Percentiles rank a stretch among this genome's conserved stretches.
phyloP scores from a whole-genome alignment of 2,797 vertebrate species.

The Premnoplex brunnescens region DNA sequence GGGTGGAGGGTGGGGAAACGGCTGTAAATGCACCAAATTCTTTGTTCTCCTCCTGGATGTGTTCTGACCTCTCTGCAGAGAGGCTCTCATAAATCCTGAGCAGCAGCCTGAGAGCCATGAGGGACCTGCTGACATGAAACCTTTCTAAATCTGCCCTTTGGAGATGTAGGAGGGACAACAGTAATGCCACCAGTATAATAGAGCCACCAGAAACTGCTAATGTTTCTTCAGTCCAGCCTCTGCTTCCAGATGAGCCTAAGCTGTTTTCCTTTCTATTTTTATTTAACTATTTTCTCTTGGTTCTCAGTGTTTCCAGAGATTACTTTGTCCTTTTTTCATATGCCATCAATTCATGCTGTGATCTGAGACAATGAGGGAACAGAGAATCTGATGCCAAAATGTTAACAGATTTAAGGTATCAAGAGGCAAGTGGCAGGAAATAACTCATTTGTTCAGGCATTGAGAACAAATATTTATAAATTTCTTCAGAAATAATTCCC shows the following conservation, averaged over 20 bases:
- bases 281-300: conserved; percentile 5
- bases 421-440: conserved; percentile 56
- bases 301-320: conserved; percentile 36
- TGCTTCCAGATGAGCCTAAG: conserved; percentile 10
- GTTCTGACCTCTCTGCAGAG: background rate
- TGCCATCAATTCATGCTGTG: background rate
- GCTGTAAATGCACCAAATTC: background rate
- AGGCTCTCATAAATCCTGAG: background rate
- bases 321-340: conserved; percentile 15
- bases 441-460: conserved; percentile 57
- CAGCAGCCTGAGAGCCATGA: background rate
- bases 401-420: conserved; percentile 57
- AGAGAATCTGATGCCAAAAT: conserved; percentile 41
- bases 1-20: background rate
- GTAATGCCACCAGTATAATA: background rate
- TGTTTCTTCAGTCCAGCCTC: background rate
- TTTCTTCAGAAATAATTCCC: conserved; percentile 54
- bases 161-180: background rate
- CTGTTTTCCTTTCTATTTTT: conserved; percentile 20
- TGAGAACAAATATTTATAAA: conserved; percentile 64
- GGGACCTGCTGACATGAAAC: background rate
- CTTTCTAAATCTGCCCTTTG: background rate
- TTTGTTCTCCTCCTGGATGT: background rate
- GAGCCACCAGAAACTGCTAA: background rate
- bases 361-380: background rate